Percentiles rank a stretch among this genome's conserved stretches.
Conservation (phyloP, 2,113 vertebrate species). For the Bubo blakistoni region DNA sequence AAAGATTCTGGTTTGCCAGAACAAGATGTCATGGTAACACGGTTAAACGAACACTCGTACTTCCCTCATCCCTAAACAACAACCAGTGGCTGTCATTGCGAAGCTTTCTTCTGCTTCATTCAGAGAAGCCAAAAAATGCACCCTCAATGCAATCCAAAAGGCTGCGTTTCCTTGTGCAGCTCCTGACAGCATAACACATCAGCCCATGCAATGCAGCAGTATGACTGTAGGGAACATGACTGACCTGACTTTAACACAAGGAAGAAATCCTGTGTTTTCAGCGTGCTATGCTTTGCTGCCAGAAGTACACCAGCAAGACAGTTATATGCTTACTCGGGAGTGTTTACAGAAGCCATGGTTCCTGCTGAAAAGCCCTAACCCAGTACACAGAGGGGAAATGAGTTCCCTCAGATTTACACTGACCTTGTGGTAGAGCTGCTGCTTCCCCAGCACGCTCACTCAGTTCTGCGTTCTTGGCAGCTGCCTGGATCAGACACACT, state of each 20-base stretch:
- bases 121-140: background rate
- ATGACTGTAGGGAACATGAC: background rate
- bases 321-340: background rate
- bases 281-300: background rate
- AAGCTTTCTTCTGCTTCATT: background rate
- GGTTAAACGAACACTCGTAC: background rate
- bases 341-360: background rate
- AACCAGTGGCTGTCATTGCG: background rate
- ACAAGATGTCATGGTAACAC: background rate
- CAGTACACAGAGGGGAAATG: background rate
- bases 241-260: background rate
- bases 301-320: background rate
- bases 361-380: background rate
- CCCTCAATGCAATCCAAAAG: background rate
- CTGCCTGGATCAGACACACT: background rate
- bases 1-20: background rate
- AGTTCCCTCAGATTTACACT: background rate
- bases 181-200: background rate
- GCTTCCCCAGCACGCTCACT: background rate
- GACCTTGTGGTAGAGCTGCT: background rate
- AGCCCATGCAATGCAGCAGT: background rate
- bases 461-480: background rate
- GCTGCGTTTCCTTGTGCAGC: accelerated
- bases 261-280: background rate
- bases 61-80: background rate